These are phyloP conservation scores for Agrotis segetum DNA, from an alignment of 2,888 invertebrate species.

Conservation along the genomic window DNA sequence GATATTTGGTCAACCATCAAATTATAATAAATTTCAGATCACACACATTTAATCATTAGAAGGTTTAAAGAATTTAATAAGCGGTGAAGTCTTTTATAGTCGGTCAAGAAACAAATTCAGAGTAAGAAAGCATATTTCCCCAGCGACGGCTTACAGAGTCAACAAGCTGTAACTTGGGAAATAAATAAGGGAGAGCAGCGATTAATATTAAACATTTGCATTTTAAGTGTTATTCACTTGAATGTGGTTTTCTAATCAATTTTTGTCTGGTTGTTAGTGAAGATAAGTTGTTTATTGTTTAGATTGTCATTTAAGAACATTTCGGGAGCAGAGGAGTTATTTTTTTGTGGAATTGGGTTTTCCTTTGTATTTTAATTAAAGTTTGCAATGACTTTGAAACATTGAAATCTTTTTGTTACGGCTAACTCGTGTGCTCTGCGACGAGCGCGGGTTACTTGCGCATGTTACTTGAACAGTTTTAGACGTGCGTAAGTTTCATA, in stretches of 20 bases:
- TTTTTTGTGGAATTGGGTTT: no score
- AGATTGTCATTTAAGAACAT: not conserved
- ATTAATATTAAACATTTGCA: constrained; percentile 84
- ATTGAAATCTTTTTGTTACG: no score
- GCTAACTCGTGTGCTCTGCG: no score
- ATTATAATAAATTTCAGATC: not conserved
- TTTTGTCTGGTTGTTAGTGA: constrained; percentile 49
- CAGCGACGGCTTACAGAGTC: constrained; percentile 87
- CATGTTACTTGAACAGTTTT: no score
- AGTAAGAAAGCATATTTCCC: constrained; percentile 87
- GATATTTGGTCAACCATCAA: not conserved
- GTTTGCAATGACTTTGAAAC: no score
- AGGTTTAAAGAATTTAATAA: constrained; percentile 41
- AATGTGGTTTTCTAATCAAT: constrained; percentile 62
- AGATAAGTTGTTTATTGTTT: constrained; percentile 14
- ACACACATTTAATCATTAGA: constrained; percentile 17
- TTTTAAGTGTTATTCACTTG: constrained; percentile 64
- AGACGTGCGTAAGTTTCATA: no score
- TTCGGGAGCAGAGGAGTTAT: not conserved
- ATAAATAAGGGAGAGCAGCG: constrained; percentile 84
- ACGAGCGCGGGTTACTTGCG: no score
- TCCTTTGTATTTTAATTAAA: no score
- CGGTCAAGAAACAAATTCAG: constrained; percentile 84
- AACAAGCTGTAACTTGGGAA: constrained; percentile 89
- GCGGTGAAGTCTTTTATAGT: constrained; percentile 68